A percentile compares a stretch with the other conserved stretches of the same genome.
Conservation (phyloP, 2,797 vertebrate genomes). For the Oophaga sylvatica region DNA sequence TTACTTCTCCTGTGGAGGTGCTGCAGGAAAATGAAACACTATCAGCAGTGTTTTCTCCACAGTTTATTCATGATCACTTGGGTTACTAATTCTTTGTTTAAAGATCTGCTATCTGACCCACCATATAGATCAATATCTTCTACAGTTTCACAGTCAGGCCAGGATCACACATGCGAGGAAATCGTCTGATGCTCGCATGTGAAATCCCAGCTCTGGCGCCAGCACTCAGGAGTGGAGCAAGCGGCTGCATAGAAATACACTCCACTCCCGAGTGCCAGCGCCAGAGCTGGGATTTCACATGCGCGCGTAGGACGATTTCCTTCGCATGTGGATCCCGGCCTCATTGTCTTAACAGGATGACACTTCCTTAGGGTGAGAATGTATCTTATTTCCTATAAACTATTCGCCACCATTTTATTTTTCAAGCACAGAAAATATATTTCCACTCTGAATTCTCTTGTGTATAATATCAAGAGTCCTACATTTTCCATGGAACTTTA, state of each 20-base stretch:
- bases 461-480: conserved; percentile 3
- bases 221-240: too few relatives aligned
- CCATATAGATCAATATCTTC: not conserved
- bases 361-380: not conserved
- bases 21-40: not conserved
- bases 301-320: too few relatives aligned
- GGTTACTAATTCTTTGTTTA: not conserved
- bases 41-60: not conserved
- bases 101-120: not conserved
- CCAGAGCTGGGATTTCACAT: too few relatives aligned
- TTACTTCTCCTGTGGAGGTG: not conserved
- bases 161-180: too few relatives aligned
- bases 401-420: not conserved
- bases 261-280: too few relatives aligned
- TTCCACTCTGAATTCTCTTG: not conserved
- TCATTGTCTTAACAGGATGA: not conserved
- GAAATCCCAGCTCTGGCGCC: too few relatives aligned
- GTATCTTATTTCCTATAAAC: not conserved
- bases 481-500: conserved; percentile 25
- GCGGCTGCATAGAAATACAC: too few relatives aligned
- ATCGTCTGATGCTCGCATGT: too few relatives aligned
- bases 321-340: too few relatives aligned
- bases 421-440: conserved; percentile 22
- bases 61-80: not conserved
- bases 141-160: not conserved